phyloP scores from a whole-genome alignment of 2,888 invertebrate genomes.

The Zelleria hepariella region DNA sequence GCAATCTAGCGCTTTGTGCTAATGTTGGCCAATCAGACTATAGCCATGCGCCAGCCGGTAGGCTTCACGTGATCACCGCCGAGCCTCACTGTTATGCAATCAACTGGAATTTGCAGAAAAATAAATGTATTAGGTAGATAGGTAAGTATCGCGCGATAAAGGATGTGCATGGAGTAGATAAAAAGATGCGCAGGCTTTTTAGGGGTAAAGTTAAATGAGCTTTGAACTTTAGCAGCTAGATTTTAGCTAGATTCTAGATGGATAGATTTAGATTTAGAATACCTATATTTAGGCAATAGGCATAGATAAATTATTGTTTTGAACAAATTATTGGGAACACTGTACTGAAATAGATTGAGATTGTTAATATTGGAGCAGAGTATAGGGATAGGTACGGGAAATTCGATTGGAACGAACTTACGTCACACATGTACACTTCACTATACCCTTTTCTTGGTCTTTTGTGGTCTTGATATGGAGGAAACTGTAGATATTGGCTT shows the following conservation, averaged over 20 bases:
- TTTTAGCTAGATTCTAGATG: too few species aligned
- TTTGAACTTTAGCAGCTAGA: too few species aligned
- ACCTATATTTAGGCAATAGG: too few species aligned
- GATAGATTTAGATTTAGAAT: too few species aligned
- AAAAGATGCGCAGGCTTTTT: too few species aligned
- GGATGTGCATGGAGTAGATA: too few species aligned
- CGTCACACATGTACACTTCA: background rate
- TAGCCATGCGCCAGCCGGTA: too few species aligned
- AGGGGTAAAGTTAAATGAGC: too few species aligned
- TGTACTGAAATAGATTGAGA: background rate
- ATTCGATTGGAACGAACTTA: background rate
- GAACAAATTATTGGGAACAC: background rate
- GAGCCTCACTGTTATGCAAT: background rate
- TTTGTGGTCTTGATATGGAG: background rate
- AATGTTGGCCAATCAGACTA: background rate
- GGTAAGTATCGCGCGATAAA: too few species aligned
- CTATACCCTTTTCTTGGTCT: background rate
- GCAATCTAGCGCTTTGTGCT: background rate
- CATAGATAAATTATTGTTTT: too few species aligned
- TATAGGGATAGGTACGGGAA: background rate
- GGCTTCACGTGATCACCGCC: background rate
- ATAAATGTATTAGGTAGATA: background rate
- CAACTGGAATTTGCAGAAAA: background rate
- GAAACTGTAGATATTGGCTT: background rate
- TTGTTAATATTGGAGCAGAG: background rate